Percentiles rank a stretch among this genome's conserved stretches.
Conservation (phyloP, 2,797 vertebrate genomes). For the Hylomyscus alleni region DNA sequence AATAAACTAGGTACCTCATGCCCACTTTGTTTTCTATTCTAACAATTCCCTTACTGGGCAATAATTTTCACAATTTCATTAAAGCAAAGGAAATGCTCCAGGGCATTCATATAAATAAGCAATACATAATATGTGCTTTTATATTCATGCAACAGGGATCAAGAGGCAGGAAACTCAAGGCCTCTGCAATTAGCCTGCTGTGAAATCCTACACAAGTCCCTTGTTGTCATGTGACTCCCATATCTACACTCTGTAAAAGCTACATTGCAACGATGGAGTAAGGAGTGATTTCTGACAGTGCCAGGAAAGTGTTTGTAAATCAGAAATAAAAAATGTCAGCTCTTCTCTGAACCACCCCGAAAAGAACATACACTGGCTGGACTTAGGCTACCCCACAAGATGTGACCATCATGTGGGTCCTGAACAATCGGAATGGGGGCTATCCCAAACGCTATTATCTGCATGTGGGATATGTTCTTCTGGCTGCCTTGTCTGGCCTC, state of each 20-base stretch:
- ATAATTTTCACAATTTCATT: slow-evolving; percentile 72
- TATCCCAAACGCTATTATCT: not conserved
- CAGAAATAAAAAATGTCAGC: slow-evolving; percentile 10
- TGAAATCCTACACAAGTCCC: slow-evolving; percentile 77
- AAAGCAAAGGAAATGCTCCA: slow-evolving; percentile 75
- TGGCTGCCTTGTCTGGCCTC: not conserved
- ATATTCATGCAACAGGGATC: slow-evolving; percentile 64
- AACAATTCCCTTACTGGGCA: slow-evolving; percentile 66
- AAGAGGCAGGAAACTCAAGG: slow-evolving; percentile 75
- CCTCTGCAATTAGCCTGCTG: slow-evolving; percentile 76
- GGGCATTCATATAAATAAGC: slow-evolving; percentile 75
- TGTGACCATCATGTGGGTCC: not conserved
- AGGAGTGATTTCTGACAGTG: slow-evolving; percentile 40
- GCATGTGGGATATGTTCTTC: not conserved
- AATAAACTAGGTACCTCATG: slow-evolving; percentile 47
- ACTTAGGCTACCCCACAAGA: not conserved
- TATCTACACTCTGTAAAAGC: slow-evolving; percentile 58
- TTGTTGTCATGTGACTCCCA: slow-evolving; percentile 73
- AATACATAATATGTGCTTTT: slow-evolving; percentile 71
- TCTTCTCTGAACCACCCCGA: not conserved
- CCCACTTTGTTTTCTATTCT: slow-evolving; percentile 38
- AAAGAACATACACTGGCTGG: not conserved
- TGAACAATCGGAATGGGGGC: not conserved
- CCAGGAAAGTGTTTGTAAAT: slow-evolving; percentile 60
- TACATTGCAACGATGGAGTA: not conserved